Percentiles rank a stretch among this genome's conserved stretches.
These are phyloP conservation scores for Siphamia tubifer DNA, from an alignment of 2,113 vertebrate species.

Conservation along the genomic window DNA sequence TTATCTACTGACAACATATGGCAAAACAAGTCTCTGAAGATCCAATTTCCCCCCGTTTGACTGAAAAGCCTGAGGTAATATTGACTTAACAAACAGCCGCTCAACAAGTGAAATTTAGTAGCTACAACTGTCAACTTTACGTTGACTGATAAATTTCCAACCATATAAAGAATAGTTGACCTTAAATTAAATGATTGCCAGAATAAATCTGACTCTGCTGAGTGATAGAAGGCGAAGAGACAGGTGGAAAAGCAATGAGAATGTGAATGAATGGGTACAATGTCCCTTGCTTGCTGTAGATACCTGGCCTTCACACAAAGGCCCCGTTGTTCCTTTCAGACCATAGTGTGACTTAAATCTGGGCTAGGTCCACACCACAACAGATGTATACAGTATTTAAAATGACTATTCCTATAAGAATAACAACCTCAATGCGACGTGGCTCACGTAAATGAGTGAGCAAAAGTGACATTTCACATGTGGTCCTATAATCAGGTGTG, in stretches of 20 bases:
- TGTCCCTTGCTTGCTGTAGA: conserved; percentile 1
- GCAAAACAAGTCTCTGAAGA: conserved; percentile 10
- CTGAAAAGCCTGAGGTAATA: background rate
- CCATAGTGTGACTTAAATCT: background rate
- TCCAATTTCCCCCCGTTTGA: background rate
- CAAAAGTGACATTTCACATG: background rate
- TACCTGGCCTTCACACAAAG: conserved; percentile 39
- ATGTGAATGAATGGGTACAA: conserved; percentile 36
- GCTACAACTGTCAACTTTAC: background rate
- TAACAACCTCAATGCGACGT: background rate
- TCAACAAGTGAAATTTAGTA: background rate
- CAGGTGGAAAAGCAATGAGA: conserved; percentile 49
- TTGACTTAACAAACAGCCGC: background rate
- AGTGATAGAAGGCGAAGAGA: conserved; percentile 35
- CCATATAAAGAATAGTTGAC: conserved; percentile 27
- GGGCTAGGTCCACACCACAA: background rate
- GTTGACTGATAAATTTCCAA: background rate
- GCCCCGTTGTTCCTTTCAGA: conserved; percentile 12
- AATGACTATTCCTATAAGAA: background rate
- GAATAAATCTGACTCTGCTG: conserved; percentile 64
- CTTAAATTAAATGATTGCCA: conserved; percentile 15
- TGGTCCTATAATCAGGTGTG: background rate
- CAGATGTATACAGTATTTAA: background rate
- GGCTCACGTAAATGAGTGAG: background rate
- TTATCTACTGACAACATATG: conserved; percentile 6